Evolutionary conservation across 2,113 vertebrate genomes (phyloP).

Genomic region (Gopherus flavomarginatus): DNA sequence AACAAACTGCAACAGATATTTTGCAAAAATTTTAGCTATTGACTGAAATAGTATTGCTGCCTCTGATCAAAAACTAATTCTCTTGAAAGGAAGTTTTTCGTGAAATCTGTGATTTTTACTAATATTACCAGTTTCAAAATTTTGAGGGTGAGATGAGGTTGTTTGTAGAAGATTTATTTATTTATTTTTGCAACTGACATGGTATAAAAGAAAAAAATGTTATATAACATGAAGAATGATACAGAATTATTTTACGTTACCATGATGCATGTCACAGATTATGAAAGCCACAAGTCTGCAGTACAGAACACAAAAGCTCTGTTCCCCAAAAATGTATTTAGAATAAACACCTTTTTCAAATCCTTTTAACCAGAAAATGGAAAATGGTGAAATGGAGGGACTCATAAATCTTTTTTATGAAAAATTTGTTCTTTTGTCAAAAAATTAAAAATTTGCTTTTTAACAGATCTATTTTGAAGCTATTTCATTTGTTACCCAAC

Average conservation of each 20-base stretch:
- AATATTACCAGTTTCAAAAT: neutral
- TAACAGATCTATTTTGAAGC: neutral
- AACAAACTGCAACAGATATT: neutral
- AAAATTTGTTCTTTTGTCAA: neutral
- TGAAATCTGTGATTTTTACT: neutral
- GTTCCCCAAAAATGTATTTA: neutral
- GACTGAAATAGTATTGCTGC: neutral
- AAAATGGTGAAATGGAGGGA: neutral
- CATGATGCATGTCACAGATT: neutral
- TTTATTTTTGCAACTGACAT: neutral
- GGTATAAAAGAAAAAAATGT: neutral
- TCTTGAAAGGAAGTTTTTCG: neutral
- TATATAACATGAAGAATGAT: neutral
- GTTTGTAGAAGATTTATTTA: neutral
- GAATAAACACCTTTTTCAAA: neutral
- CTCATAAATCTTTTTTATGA: neutral
- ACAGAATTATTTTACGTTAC: neutral
- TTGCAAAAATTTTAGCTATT: neutral
- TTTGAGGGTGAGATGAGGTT: fast-evolving
- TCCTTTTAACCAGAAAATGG: neutral
- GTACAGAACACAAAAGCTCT: neutral
- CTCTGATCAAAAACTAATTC: neutral
- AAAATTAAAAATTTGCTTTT: neutral
- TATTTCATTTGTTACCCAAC: neutral
- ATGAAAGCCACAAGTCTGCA: neutral